These are phyloP conservation scores for Chelonoidis abingdonii DNA, from an alignment of 2,113 vertebrate genomes.

Conservation along the genomic window DNA sequence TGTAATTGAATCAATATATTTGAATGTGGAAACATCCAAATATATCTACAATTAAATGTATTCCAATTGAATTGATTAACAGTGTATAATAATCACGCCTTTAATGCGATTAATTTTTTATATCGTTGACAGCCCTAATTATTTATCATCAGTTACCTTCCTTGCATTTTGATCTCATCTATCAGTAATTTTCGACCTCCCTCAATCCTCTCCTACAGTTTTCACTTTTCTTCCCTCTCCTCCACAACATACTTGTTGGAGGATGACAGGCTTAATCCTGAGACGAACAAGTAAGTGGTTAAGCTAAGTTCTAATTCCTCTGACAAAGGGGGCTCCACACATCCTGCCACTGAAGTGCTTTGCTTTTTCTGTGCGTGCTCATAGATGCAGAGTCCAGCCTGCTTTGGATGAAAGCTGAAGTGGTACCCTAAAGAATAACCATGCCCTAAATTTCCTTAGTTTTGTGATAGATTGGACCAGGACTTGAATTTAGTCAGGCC, in stretches of 20 bases:
- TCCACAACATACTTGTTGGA: too few relatives aligned
- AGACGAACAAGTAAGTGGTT: background rate
- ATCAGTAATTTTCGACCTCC: background rate
- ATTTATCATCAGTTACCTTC: too few relatives aligned
- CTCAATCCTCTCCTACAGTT: background rate
- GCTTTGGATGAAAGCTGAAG: background rate
- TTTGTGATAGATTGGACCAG: background rate
- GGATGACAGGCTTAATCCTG: background rate
- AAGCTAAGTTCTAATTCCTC: background rate
- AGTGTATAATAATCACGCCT: too few relatives aligned
- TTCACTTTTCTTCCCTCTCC: background rate
- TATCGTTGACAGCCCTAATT: too few relatives aligned
- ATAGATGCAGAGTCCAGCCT: background rate
- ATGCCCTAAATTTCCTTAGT: background rate
- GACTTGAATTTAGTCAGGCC: background rate
- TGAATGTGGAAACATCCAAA: too few relatives aligned
- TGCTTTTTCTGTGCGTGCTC: background rate
- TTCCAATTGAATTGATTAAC: too few relatives aligned
- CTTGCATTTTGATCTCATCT: background rate
- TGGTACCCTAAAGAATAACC: background rate
- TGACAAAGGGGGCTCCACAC: background rate
- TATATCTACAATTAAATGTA: too few relatives aligned
- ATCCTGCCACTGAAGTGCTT: background rate
- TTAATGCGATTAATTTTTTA: too few relatives aligned
- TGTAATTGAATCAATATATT: too few relatives aligned